Base-by-base conservation (phyloP, 2,797 vertebrate species). In the Aldrovandia affinis region DNA sequence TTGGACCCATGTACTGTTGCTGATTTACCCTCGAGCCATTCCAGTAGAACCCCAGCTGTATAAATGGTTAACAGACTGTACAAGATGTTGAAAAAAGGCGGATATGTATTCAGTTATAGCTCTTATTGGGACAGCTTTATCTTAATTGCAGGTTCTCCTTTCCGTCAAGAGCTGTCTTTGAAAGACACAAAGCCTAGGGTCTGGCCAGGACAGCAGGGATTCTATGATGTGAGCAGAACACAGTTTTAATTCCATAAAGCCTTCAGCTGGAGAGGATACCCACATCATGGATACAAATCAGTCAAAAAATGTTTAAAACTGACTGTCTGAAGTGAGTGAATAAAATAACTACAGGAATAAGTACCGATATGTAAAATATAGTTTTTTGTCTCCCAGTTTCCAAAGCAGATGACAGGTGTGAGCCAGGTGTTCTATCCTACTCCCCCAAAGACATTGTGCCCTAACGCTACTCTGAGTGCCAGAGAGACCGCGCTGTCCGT, bases 161-260 rank as follows among this genome's bases (percentile, higher is more conserved):
- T 93, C 55, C 95, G 95, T 89, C 93, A 93, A 42, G 95, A 98
- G 89, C 83, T 94, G 80, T 78, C 95, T 70, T 85, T 89, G 80
- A 83, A 89, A 81, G 90, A 92, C 20, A 82, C 85, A 75, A 90
- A 91, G 81, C 94, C 92, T 68, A 90, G 87, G 82, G 94, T 0
- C 1, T 96, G 94, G 93, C 90, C 90, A 0, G 94, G 94, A 77
- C 94, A 97, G 82, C 78, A 86, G 15, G 86, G 89, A 20, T 94
- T 94, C 88, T 91, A 90, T 81, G 89, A 96, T n/a, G 96, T 97
- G 93, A 88, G 92, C 93, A 89, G 3, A 14, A 81, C 81, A 59
- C 22, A 30, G 2, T 14, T 75, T 55, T 57, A 54, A 39, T 25
- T n/a, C 3, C 14, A 15, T 50, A 18, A 33, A 47, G 65, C 30